Base-by-base conservation (phyloP, 2,797 vertebrate genomes). In the Pseudomugil tenellus region DNA sequence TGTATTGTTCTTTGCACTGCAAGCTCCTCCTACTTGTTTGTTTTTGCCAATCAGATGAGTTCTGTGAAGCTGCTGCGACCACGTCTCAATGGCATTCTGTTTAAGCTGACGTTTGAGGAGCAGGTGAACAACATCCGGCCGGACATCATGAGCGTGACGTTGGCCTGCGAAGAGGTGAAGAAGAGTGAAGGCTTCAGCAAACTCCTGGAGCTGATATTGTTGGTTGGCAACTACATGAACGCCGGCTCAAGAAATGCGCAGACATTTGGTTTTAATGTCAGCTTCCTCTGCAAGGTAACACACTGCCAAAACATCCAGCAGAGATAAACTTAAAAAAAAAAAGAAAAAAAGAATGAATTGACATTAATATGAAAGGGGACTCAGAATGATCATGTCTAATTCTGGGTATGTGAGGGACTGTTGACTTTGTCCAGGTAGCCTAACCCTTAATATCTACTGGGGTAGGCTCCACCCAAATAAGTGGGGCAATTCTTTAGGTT, bases 141-240 rank as follows among this genome's bases (percentile, higher is more conserved):
- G 0, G 95, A 97, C 87, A 96, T 99, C 89, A 98, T 98, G 93
- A 97, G 96, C 0, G 97, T 99, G 65, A 98, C 97, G 0, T 92
- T 97, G 17, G 98, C 98, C 67, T 99, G 97, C 6, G 98, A 99
- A 86, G 97, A 99, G 88, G 90, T 99, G 81, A 98, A 96, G 92
- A 98, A 96, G 90, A 98, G 98, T 0, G 97, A 99, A n/a, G 90
- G 90, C 84, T 97, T 99, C 68, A 92, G 84, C 79, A 95, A 72
- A 73, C 90, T 99, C 17, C 87, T 99, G 76, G 97, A 98, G 78
- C 31, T 99, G 74, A 93, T 99, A 57, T 88, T 99, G 29, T 90
- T 99, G 63, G 92, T 98, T 35, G 98, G 98, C 35, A 99, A 99
- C 89, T 99, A 96, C 93, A 99, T 99, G 98, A 99, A 99, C 37